Conservation (phyloP, 2,797 vertebrate genomes). For the Peromyscus eremicus region DNA sequence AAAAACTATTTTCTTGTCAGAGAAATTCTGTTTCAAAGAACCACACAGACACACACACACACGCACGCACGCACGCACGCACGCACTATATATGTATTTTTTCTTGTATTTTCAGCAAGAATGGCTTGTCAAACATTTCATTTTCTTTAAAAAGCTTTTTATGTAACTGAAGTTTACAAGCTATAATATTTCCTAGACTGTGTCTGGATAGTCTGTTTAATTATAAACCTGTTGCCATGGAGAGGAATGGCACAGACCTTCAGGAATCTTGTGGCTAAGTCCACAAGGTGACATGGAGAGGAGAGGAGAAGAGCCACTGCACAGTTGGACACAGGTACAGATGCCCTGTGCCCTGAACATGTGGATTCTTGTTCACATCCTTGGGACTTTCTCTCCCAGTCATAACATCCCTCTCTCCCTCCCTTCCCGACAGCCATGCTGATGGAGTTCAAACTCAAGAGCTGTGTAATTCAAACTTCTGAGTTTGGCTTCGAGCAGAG, state of each 20-base stretch:
- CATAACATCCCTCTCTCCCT: too few species aligned
- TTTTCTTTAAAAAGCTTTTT: constrained; percentile 37
- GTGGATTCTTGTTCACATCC: too few species aligned
- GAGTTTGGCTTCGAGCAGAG: background rate
- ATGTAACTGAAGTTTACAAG: background rate
- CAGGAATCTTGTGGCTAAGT: background rate
- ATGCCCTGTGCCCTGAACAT: background rate
- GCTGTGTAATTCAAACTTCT: background rate
- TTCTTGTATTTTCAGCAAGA: background rate
- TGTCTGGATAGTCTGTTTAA: background rate
- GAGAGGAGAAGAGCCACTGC: background rate
- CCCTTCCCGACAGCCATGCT: background rate
- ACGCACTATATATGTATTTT: background rate
- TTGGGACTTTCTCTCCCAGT: background rate
- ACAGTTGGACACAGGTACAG: background rate
- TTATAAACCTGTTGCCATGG: background rate
- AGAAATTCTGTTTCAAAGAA: background rate
- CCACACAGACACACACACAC: background rate
- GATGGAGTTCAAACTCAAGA: background rate
- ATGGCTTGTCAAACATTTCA: background rate
- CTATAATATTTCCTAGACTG: background rate
- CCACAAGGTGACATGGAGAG: background rate
- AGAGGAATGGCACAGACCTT: background rate
- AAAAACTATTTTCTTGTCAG: background rate
- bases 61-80: too few species aligned